These are phyloP conservation scores for Chloroceryle amazona DNA, from an alignment of 2,797 vertebrate species.

Conservation along the genomic window DNA sequence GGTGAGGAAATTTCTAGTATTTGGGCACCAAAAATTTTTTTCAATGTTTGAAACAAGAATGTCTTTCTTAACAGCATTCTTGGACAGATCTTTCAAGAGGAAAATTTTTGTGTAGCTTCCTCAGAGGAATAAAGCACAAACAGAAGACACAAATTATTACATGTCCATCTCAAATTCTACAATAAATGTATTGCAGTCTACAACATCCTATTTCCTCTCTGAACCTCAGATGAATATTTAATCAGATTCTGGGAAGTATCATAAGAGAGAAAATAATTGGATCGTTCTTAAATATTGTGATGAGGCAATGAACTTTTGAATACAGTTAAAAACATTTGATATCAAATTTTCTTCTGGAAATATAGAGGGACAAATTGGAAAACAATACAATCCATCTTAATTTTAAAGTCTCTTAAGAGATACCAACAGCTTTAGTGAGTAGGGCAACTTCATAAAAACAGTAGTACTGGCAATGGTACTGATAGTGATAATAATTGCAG, in stretches of 20 bases:
- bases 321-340: background rate
- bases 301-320: background rate
- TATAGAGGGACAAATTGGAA: background rate
- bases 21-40: background rate
- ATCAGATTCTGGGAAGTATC: background rate
- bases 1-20: background rate
- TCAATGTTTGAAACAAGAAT: background rate
- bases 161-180: background rate
- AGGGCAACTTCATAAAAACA: background rate
- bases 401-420: background rate
- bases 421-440: background rate
- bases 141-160: background rate
- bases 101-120: background rate
- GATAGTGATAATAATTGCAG: background rate
- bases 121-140: background rate
- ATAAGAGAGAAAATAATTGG: background rate
- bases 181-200: background rate
- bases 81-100: background rate
- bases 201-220: background rate
- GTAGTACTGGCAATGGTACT: background rate
- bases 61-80: background rate
- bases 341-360: background rate
- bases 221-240: background rate
- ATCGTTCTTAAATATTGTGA: background rate
- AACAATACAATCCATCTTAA: background rate